These are phyloP conservation scores for Apostichopus californicus DNA, from an alignment of 35 echinoderm and acorn worm species.

Conservation along the genomic window DNA sequence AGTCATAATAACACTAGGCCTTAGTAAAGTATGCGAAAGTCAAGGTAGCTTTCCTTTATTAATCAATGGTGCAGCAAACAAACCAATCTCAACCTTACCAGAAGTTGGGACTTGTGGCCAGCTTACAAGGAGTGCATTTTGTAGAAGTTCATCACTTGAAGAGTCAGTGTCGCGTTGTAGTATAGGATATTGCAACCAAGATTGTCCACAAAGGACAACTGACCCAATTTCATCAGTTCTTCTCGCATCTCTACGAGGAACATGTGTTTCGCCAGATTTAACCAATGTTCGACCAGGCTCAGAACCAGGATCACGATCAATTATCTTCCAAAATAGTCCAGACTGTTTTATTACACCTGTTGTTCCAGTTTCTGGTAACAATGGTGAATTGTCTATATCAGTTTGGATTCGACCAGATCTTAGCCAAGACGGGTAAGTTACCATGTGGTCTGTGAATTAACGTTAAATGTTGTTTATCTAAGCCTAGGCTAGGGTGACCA, in stretches of 20 bases:
- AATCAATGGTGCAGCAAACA: constrained; percentile 80
- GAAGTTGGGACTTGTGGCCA: constrained; percentile 94
- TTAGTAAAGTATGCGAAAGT: constrained; percentile 17
- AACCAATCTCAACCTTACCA: constrained; percentile 77
- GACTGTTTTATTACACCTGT: constrained; percentile 68
- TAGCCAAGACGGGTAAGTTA: constrained; percentile 71
- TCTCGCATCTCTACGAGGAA: constrained; percentile 37
- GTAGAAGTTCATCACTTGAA: constrained; percentile 79
- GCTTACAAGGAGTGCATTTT: constrained; percentile 72
- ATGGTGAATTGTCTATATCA: constrained; percentile 82
- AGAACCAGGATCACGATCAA: constrained; percentile 44
- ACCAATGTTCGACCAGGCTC: constrained; percentile 67
- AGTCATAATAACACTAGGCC: constrained; percentile 26
- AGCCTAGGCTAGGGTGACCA: too few species aligned
- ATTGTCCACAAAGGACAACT: constrained; percentile 80
- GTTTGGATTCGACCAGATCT: constrained; percentile 88
- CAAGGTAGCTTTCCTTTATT: constrained; percentile 84
- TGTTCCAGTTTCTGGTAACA: constrained; percentile 71
- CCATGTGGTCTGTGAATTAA: not conserved
- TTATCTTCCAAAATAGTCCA: constrained; percentile 72
- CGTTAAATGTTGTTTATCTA: too few species aligned
- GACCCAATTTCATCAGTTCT: constrained; percentile 50
- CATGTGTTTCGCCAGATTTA: constrained; percentile 74
- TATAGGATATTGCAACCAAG: constrained; percentile 71
- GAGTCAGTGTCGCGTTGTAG: constrained; percentile 63